A percentile compares a stretch with the other conserved stretches of the same genome.
phyloP scores from a whole-genome alignment of 2,113 vertebrate genomes.

The Brachyhypopomus occidentalis region DNA sequence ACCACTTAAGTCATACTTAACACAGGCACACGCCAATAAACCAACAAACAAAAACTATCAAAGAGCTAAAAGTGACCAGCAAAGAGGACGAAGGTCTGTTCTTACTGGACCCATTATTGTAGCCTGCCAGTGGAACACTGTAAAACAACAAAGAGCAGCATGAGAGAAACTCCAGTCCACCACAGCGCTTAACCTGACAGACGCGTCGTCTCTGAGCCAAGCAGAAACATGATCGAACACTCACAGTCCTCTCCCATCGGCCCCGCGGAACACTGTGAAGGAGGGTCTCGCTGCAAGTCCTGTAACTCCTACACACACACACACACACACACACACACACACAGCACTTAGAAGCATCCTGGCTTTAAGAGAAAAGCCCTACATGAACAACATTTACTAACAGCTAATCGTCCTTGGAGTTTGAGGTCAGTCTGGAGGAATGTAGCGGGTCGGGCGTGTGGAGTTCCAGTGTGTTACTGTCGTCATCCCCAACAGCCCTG shows the following conservation, averaged over 20 bases:
- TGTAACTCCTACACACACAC: conserved; percentile 50
- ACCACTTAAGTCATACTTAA: background rate
- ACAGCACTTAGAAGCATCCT: background rate
- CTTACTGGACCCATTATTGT: conserved; percentile 57
- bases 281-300: conserved; percentile 55
- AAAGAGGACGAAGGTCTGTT: background rate
- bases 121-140: conserved; percentile 56
- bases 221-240: conserved; percentile 13
- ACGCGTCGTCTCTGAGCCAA: background rate
- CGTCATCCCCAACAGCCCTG: background rate
- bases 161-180: background rate
- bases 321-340: conserved; percentile 4
- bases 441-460: background rate
- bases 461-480: background rate
- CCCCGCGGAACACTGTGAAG: conserved; percentile 54
- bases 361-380: background rate
- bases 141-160: conserved; percentile 8
- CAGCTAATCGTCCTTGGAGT: background rate
- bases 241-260: conserved; percentile 55
- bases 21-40: background rate
- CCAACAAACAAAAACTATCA: background rate
- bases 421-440: background rate
- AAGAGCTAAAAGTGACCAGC: background rate
- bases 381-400: background rate
- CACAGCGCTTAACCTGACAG: background rate